Percentiles rank a stretch among this genome's conserved stretches.
phyloP scores from a whole-genome alignment of 2,113 vertebrate genomes.

The Verasper variegatus region DNA sequence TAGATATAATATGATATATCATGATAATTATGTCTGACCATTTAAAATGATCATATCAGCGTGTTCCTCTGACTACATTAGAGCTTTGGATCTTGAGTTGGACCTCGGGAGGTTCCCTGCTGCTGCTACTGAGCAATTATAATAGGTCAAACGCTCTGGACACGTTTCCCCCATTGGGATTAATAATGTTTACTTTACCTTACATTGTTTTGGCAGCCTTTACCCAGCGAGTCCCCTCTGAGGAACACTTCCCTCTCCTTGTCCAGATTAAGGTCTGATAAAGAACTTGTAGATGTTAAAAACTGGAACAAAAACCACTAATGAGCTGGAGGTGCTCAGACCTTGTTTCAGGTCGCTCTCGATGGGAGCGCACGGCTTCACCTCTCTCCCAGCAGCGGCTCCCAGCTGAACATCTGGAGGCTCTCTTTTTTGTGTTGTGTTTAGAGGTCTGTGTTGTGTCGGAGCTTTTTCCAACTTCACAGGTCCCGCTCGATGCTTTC shows the following conservation, averaged over 20 bases:
- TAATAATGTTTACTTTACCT: conserved; percentile 19
- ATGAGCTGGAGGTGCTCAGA: conserved; percentile 42
- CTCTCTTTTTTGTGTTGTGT: conserved; percentile 34
- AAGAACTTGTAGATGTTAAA: conserved; percentile 39
- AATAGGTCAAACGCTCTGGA: conserved; percentile 15
- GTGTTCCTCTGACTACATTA: conserved; percentile 1
- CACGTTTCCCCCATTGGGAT: background rate
- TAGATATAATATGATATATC: background rate
- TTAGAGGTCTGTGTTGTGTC: conserved; percentile 28
- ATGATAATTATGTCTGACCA: background rate
- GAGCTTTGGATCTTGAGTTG: background rate
- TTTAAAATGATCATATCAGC: conserved; percentile 1
- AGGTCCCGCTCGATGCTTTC: too few species aligned
- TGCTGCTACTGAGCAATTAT: conserved; percentile 27
- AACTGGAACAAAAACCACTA: conserved; percentile 43
- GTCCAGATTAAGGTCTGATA: conserved; percentile 46
- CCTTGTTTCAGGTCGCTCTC: conserved; percentile 41
- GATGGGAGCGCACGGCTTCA: conserved; percentile 14
- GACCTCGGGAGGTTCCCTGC: background rate
- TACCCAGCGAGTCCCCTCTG: conserved; percentile 7
- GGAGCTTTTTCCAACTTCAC: conserved; percentile 1
- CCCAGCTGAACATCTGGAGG: conserved; percentile 13
- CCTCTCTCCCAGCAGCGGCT: conserved; percentile 30
- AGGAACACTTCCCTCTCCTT: conserved; percentile 19
- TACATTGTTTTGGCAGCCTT: conserved; percentile 27